Percentiles rank a stretch among this genome's conserved stretches.
Conservation (phyloP, 2,113 vertebrate genomes). For the Grallaria varia region DNA sequence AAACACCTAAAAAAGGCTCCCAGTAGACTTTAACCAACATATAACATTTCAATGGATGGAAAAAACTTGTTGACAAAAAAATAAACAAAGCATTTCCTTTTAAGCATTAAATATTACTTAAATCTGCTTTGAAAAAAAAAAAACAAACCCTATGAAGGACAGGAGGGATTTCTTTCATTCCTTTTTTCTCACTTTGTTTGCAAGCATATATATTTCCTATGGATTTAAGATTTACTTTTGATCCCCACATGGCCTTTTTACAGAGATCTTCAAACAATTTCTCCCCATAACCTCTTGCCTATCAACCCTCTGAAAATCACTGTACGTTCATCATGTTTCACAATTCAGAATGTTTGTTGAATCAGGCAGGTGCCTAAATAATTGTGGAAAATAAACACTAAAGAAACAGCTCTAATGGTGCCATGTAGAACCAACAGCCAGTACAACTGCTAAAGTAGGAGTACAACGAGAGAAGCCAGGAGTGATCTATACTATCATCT, state of each 20-base stretch:
- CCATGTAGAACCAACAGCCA: neutral
- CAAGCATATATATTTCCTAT: neutral
- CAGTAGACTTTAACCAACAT: neutral
- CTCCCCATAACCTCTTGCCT: neutral
- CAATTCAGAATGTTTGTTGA: neutral
- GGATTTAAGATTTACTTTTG: neutral
- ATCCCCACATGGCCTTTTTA: neutral
- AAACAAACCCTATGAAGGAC: neutral
- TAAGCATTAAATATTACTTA: neutral
- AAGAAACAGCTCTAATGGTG: neutral
- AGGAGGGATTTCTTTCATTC: neutral
- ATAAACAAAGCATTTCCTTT: neutral
- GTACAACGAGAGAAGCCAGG: neutral
- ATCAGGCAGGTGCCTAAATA: neutral
- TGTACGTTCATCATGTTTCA: fast-evolving
- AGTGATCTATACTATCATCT: neutral
- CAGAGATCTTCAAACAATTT: neutral
- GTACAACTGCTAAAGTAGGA: neutral
- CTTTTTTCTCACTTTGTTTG: neutral
- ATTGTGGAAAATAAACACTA: neutral
- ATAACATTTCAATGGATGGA: neutral
- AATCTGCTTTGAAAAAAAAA: neutral
- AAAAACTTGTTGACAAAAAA: neutral
- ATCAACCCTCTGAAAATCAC: neutral
- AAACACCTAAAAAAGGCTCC: neutral